Conservation (phyloP, 2,113 vertebrate genomes). For the Tachysurus vachellii region DNA sequence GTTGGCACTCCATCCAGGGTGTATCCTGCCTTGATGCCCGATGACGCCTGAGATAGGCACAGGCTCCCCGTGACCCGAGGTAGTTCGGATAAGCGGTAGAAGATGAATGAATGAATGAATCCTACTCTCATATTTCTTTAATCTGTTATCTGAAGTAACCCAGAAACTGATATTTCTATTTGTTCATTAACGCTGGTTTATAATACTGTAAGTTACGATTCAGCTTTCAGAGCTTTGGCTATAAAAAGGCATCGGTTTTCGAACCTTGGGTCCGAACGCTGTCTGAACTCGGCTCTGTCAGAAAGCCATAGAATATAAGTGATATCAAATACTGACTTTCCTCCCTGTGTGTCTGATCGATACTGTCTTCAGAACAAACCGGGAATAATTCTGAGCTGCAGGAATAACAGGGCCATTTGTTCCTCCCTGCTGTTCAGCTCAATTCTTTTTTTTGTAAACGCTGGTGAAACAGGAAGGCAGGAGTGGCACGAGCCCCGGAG, state of each 20-base stretch:
- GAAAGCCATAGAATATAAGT: background rate
- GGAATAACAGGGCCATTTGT: slow-evolving; percentile 35
- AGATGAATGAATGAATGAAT: too few relatives aligned
- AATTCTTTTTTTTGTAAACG: slow-evolving; percentile 54
- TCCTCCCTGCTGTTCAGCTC: slow-evolving; percentile 51
- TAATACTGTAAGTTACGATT: background rate
- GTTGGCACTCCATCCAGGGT: too few relatives aligned
- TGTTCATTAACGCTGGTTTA: background rate
- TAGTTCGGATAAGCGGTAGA: too few relatives aligned
- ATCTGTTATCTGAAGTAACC: background rate
- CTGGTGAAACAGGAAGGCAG: slow-evolving; percentile 36
- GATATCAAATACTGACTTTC: slow-evolving; percentile 5
- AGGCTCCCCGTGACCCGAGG: too few relatives aligned
- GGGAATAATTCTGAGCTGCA: slow-evolving; percentile 15
- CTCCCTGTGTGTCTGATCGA: slow-evolving; percentile 38
- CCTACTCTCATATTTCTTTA: too few relatives aligned
- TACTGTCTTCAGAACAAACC: background rate
- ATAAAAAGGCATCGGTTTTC: background rate
- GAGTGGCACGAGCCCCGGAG: slow-evolving; percentile 36
- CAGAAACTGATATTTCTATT: background rate
- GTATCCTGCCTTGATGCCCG: too few relatives aligned
- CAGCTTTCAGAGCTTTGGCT: background rate
- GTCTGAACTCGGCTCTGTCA: background rate
- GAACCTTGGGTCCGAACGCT: background rate
- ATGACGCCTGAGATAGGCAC: too few relatives aligned